Evolutionary conservation across 2,888 invertebrate genomes (phyloP), one percentile per base, ranked within the genome.

Genomic region (Koerneria pararmatus): DNA sequence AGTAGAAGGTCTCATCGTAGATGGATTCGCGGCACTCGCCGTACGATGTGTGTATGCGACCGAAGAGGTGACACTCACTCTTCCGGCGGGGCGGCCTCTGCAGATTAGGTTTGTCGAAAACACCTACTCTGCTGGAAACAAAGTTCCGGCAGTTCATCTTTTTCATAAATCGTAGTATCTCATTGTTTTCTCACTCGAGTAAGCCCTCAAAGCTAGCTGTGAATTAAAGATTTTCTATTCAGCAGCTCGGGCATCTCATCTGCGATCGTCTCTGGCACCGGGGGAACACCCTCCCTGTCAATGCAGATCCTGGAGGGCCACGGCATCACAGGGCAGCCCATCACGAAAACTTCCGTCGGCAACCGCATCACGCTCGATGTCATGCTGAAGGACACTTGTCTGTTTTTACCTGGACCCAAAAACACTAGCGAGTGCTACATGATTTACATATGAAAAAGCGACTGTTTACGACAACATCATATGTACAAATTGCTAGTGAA

Each of bases 221-320:
- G 1, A 4, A 37, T 59, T 34, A 27, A 8, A 24, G 37, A 8
- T 35, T 1, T 31, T 29, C 37, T 22, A 27, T 65, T 65, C 57
- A 69, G 69, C 57, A 71, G 75, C 8, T 63, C 72, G 29, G 61
- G 69, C 27, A 54, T 71, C 11, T 75, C 79, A 31, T 70, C 74
- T 11, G 69, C 74, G 48, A 74, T 80, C 11, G 79, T 81, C 15
- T 74, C 76, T 8, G 81, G 81, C 32, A 80, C 69, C 41, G 78
- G 79, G 3, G 77, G 76, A 19, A 73, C 75, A n/a, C 81, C 81
- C 1, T 57, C 72, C 11, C 69, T 81, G 35, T 66, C 74, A 6
- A 74, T 81, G 75, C 77, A 77, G 67, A 76, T 81, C 51, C 70
- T 80, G 6, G 79, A 78, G 51, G 81, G 79, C 0, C 81, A 81